Conservation (phyloP, 2,888 invertebrate species). For the Metacarcinus magister region DNA sequence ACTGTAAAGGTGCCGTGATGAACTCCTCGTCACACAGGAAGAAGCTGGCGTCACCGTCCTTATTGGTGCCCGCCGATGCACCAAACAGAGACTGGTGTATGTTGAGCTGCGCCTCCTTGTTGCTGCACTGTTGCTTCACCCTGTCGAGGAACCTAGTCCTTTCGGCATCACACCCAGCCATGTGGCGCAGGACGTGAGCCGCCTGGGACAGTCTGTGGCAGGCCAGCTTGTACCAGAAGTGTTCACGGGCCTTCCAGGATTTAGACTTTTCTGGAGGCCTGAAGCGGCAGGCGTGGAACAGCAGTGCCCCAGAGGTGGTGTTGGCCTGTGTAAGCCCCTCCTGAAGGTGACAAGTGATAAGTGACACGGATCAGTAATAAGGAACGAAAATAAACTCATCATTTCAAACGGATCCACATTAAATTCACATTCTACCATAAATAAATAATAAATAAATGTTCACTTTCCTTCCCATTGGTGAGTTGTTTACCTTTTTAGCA, state of each 20-base stretch:
- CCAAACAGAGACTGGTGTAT: constrained; percentile 75
- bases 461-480: background rate
- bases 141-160: constrained; percentile 63
- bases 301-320: constrained; percentile 66
- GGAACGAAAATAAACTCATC: background rate
- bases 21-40: constrained; percentile 70
- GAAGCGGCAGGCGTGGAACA: constrained; percentile 76
- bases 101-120: constrained; percentile 74
- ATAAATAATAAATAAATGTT: background rate
- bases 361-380: background rate
- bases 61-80: constrained; percentile 54
- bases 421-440: no score
- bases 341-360: constrained; percentile 36
- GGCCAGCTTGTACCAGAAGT: constrained; percentile 72
- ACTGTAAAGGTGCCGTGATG: constrained; percentile 57
- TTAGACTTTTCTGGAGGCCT: constrained; percentile 55
- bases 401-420: no score
- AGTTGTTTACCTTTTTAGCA: constrained; percentile 71
- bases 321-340: constrained; percentile 65
- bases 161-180: constrained; percentile 73
- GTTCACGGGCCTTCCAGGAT: constrained; percentile 58
- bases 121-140: constrained; percentile 71
- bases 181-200: constrained; percentile 73
- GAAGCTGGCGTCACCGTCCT: constrained; percentile 70
- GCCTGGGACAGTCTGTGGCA: constrained; percentile 80